A percentile compares a stretch with the other conserved stretches of the same genome.
Conservation (phyloP, 1,140 invertebrate species). For the Acromyrmex echinatior region DNA sequence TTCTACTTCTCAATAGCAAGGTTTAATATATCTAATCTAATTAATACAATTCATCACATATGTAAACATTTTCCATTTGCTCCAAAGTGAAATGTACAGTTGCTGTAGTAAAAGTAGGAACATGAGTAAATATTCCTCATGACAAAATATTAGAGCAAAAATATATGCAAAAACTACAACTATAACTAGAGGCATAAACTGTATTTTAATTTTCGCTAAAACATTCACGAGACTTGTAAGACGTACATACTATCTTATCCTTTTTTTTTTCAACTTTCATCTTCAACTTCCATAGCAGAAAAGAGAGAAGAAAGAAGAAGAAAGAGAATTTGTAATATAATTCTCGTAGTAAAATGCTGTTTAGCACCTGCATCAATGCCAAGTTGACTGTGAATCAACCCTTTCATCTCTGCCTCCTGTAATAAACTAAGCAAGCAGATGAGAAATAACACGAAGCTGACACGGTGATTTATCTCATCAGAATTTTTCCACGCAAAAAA, state of each 20-base stretch:
- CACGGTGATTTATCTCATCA: constrained; percentile 28
- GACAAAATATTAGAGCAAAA: background rate
- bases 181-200: background rate
- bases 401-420: background rate
- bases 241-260: background rate
- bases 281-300: background rate
- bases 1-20: background rate
- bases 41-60: constrained; percentile 1
- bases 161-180: background rate
- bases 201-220: constrained; percentile 54
- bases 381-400: constrained; percentile 11
- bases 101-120: constrained; percentile 10
- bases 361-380: constrained; percentile 34
- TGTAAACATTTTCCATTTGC: background rate
- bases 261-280: background rate
- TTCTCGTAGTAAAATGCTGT: constrained; percentile 25
- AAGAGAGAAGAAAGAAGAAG: background rate
- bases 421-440: constrained; percentile 7
- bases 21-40: background rate
- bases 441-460: constrained; percentile 42
- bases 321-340: constrained; percentile 25
- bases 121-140: background rate
- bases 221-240: background rate
- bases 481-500: constrained; percentile 15
- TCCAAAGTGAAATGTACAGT: background rate